Evolutionary conservation across 2,888 invertebrate genomes (phyloP), one percentile per base, ranked within the genome.

Genomic region (Cyaniris semiargus): DNA sequence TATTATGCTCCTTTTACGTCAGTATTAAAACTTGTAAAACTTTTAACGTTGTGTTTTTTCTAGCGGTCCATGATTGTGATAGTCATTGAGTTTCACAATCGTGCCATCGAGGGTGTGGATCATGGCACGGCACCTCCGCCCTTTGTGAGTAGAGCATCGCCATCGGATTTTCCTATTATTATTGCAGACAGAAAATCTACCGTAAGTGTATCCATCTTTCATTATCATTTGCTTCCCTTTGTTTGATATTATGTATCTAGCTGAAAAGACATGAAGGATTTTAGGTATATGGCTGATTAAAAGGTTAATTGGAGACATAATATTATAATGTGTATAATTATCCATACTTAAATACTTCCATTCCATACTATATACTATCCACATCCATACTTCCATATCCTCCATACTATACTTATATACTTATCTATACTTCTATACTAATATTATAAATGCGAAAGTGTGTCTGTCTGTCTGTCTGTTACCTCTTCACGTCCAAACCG

Each of bases 111-210:
- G 2, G 1, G 82, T 83, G 48, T 80, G 77, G 0, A 83, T 34
- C 1, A 78, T 77, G 2, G 82, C 84, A 15, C 76, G 72, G 76
- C 83, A 83, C 0, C 79, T 80, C 6, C 58, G 77, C 53, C 66
- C 80, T 31, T 81, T 78, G 78, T 90, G 87, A 0, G 89, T 88
- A 0, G 90, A 90, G 76, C 90, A 90, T 3, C 84, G 80, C 90
- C 90, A 90, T 10, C 88, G 80, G 0, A 78, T 76, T 60, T 84
- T 86, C 10, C 81, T 79, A 34, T 75, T 15, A 27, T 31, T 18
- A 15, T 27, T 82, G 1, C 82, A 79, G 0, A 80, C 78, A 0
- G 58, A 75, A 1, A 79, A 78, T 70, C 76, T 84, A 66, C 66
- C 15, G 78, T 87, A 89, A 0, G 85, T 88, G 78, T 85, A 89